Percentiles rank a stretch among this genome's conserved stretches.
Evolutionary conservation across 2,113 vertebrate species (phyloP).

Genomic region (Solea solea): DNA sequence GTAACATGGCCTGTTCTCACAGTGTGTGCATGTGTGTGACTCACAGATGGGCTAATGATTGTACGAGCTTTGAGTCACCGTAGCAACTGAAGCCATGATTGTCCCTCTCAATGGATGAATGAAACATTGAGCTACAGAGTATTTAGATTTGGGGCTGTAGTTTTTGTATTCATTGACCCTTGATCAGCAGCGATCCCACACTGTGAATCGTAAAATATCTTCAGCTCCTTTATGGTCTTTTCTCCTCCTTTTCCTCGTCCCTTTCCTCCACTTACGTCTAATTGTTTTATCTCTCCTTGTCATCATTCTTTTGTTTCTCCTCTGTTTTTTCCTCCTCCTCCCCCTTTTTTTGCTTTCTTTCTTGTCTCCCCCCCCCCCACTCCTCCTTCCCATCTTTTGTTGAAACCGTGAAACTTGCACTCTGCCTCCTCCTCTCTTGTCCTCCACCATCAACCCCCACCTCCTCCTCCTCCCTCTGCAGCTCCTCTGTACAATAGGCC

Average conservation of each 20-base stretch:
- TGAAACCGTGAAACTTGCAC: constrained; percentile 50
- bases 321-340: constrained; percentile 50
- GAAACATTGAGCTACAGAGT: constrained; percentile 32
- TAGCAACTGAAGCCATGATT: constrained; percentile 41
- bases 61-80: constrained; percentile 60
- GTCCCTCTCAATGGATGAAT: constrained; percentile 54
- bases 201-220: constrained; percentile 9
- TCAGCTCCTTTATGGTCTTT: background rate
- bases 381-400: constrained; percentile 65
- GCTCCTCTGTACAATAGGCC: constrained; percentile 62
- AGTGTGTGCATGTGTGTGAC: constrained; percentile 28
- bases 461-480: constrained; percentile 34
- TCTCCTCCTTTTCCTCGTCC: constrained; percentile 23
- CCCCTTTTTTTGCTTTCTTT: constrained; percentile 38
- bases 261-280: constrained; percentile 29
- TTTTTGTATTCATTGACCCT: constrained; percentile 8
- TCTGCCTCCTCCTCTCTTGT: constrained; percentile 48
- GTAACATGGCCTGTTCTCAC: constrained; percentile 31
- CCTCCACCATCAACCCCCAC: constrained; percentile 41
- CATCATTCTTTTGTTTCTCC: constrained; percentile 55
- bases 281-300: constrained; percentile 41
- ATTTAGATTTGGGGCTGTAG: constrained; percentile 7
- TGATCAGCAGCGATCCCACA: background rate
- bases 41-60: constrained; percentile 55
- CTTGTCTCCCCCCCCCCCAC: constrained; percentile 22